Evolutionary conservation across 2,797 vertebrate genomes (phyloP), one percentile per base, ranked within the genome.

Genomic region (Pipistrellus nathusii): DNA sequence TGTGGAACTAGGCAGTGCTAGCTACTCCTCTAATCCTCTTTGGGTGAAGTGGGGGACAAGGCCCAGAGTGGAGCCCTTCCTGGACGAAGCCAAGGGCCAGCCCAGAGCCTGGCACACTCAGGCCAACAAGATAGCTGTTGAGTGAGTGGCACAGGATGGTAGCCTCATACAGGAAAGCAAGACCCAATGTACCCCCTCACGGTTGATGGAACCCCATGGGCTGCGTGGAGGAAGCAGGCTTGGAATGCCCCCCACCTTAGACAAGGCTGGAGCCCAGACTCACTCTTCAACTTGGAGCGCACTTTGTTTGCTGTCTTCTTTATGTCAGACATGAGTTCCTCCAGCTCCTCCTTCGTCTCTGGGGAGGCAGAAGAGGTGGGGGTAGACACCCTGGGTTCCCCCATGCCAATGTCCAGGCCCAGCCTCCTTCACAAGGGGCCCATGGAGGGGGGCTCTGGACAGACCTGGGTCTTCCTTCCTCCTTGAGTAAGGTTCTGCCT

Each of bases 251-350:
- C 15, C n/a, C 55, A 17, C 17, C n/a, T 0, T 8, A 76, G 66
- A 25, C 69, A 71, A 88, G 51, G 72, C 11, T 1, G 0, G 76
- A 23, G 48, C 53, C 20, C 18, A 91, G 64, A 99, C 99, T 99
- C 97, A 99, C 99, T 99, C 98, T 99, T 99, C 98, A 99, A 98
- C 96, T 99, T 99, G 98, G 99, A 99, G 97, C 99, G 99, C 72
- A 99, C 99, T 99, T 99, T 99, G 98, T 99, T 99, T 12, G 99
- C 99, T 0, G 99, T 98, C 98, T 99, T 99, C 98, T 99, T 99
- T 90, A 99, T 99, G 97, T 99, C 99, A 0, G 99, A 98, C 99
- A 99, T 99, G 91, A 99, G 98, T 90, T 99, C 99, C 88, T 99
- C 99, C 96, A 99, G 98, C 84, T 99, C 99, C 14, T 98, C 99